Evolutionary conservation across 1,140 invertebrate genomes (phyloP), one percentile per base, ranked within the genome.

Genomic region (Drosophila pseudoobscura): DNA sequence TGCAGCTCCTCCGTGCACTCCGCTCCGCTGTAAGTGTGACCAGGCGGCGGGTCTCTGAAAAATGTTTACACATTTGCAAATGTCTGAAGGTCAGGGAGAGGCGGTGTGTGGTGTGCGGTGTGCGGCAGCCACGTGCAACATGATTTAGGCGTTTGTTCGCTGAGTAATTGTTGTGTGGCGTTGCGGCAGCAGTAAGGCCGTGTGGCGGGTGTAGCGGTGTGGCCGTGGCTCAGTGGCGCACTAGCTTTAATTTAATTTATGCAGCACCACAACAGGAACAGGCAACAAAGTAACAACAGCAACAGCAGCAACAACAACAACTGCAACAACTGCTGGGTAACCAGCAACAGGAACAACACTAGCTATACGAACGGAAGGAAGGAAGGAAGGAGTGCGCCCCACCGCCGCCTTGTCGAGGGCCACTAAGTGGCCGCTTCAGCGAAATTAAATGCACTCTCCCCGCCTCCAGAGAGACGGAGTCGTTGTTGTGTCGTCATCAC

Each of bases 61-160:
- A 87, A 87, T 87, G 82, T 87, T 87, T 87, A 88, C 82, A 88
- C 82, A 87, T 87, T 88, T 87, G 83, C 83, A 88, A 87, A 70
- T 72, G 82, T 82, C 82, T 88, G 78, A 88, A 87, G 82, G 82
- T 87, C 82, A 88, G 64, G 45, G 45, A 8, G 24, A 43, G 45
- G n/a, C 15, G 39, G 31, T 5, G 11, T 29, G 7, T 1, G 4
- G 49, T n/a, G 11, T 29, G 7, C 2, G 4, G 49, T n/a, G 17
- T 15, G 62, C 43, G n/a, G 11, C 46, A 7, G 22, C 11, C n/a
- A 20, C 9, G 22, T 66, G 80, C 77, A 62, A 80, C 82, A 85
- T 85, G 82, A 88, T 87, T 82, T 88, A 88, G 82, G 78, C 83
- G 70, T 51, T 60, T 66, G 54, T 46, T 56, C 51, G 57, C 56